These are phyloP conservation scores for Muschampia plurimacula DNA, from an alignment of 2,888 invertebrate species.

Conservation along the genomic window DNA sequence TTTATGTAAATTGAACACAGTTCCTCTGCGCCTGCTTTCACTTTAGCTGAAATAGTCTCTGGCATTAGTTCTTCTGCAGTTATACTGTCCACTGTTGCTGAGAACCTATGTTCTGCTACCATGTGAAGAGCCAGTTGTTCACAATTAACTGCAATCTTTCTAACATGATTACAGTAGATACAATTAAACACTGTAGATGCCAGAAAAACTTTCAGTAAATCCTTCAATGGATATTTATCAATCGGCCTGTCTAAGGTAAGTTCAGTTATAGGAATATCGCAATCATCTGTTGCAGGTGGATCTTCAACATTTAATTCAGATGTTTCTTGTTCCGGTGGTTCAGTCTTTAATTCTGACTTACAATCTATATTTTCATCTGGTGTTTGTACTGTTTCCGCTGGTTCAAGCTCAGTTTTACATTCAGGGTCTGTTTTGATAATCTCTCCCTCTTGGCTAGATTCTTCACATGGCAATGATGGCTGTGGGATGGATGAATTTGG, in stretches of 20 bases:
- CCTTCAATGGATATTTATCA: slow-evolving; percentile 90
- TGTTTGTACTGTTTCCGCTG: slow-evolving; percentile 54
- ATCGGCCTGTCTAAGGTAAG: slow-evolving; percentile 90
- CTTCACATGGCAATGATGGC: slow-evolving; percentile 34
- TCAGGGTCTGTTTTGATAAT: slow-evolving; percentile 48
- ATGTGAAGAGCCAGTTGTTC: slow-evolving; percentile 92
- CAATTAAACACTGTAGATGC: slow-evolving; percentile 89
- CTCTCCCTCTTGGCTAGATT: slow-evolving; percentile 42
- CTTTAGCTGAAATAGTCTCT: slow-evolving; percentile 88
- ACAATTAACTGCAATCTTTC: slow-evolving; percentile 94
- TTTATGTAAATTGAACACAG: slow-evolving; percentile 89
- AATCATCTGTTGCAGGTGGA: slow-evolving; percentile 59
- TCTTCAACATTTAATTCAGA: slow-evolving; percentile 68
- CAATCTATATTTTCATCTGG: slow-evolving; percentile 56
- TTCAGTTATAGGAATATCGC: slow-evolving; percentile 88
- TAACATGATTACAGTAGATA: slow-evolving; percentile 94
- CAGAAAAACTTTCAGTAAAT: slow-evolving; percentile 90
- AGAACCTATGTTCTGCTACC: slow-evolving; percentile 92
- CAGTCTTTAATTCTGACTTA: slow-evolving; percentile 67
- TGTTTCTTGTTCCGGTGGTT: slow-evolving; percentile 59
- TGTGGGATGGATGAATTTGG: slow-evolving; percentile 43
- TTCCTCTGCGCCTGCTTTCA: slow-evolving; percentile 87
- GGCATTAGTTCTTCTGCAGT: slow-evolving; percentile 90
- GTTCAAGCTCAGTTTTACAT: slow-evolving; percentile 46
- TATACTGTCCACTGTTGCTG: slow-evolving; percentile 91